Conservation (phyloP, 2,888 invertebrate genomes). For the Helobdella robusta region DNA sequence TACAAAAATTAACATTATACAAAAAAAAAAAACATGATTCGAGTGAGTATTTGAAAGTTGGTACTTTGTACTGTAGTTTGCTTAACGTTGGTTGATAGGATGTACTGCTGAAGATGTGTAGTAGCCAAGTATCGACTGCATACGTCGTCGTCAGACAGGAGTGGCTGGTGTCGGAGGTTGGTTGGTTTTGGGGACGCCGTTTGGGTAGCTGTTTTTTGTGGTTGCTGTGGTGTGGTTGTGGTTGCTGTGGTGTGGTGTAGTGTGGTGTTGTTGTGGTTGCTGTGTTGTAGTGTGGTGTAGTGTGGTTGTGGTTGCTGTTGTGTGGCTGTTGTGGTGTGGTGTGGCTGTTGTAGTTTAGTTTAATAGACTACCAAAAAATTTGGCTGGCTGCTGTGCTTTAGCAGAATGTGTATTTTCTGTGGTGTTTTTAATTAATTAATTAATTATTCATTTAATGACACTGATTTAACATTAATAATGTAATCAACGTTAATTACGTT, state of each 20-base stretch:
- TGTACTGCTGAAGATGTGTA: constrained; percentile 7
- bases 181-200: not conserved
- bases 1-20: not conserved
- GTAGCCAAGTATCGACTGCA: not conserved
- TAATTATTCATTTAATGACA: too few species aligned
- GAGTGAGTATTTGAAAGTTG: not conserved
- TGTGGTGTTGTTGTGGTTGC: too few species aligned
- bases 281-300: not conserved
- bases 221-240: not conserved
- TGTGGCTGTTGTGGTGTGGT: too few species aligned
- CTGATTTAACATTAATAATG: too few species aligned
- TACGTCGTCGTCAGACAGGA: not conserved
- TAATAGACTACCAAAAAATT: too few species aligned
- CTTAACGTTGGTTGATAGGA: not conserved
- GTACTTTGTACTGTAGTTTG: too few species aligned
- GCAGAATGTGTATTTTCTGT: not conserved
- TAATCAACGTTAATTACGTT: too few species aligned
- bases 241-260: not conserved
- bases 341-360: too few species aligned
- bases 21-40: not conserved
- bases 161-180: constrained; percentile 7
- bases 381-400: not conserved
- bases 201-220: not conserved
- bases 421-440: not conserved
- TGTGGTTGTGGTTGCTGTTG: not conserved